These are phyloP conservation scores for Enteromius anoplus DNA, from an alignment of 2,797 vertebrate species.

Conservation along the genomic window DNA sequence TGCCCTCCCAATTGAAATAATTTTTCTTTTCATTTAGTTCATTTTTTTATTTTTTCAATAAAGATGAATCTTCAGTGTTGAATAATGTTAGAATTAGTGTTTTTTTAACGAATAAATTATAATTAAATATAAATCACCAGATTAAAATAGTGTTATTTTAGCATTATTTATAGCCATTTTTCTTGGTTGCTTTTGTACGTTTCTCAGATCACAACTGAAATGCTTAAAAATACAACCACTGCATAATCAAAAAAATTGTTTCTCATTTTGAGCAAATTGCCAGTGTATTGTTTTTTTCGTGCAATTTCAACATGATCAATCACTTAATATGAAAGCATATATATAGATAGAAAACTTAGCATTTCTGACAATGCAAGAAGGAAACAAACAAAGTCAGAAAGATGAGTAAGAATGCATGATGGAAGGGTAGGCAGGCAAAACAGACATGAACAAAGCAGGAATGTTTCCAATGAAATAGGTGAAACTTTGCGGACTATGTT, in stretches of 20 bases:
- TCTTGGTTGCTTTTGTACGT: not conserved
- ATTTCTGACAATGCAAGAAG: not conserved
- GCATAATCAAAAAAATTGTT: too few species aligned
- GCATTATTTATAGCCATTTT: not conserved
- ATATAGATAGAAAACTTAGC: too few species aligned
- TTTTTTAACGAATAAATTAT: conserved; percentile 70
- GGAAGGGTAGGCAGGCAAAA: not conserved
- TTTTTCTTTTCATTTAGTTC: conserved; percentile 60
- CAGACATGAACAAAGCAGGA: not conserved
- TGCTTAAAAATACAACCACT: not conserved
- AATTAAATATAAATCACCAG: not conserved
- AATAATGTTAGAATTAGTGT: conserved; percentile 59
- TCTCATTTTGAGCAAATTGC: not conserved
- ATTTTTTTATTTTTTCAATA: conserved; percentile 62
- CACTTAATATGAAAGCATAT: not conserved
- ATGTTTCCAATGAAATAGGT: not conserved
- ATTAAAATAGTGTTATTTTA: not conserved
- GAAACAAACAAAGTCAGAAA: not conserved
- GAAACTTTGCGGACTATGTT: not conserved
- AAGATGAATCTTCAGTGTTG: conserved; percentile 64
- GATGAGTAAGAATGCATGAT: not conserved
- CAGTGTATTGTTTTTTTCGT: not conserved
- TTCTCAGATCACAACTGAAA: not conserved
- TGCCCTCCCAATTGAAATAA: conserved; percentile 54
- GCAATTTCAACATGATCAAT: not conserved